A percentile compares a stretch with the other conserved stretches of the same genome.
Conservation (phyloP, 2,113 vertebrate species). For the Dicentrarchus labrax region DNA sequence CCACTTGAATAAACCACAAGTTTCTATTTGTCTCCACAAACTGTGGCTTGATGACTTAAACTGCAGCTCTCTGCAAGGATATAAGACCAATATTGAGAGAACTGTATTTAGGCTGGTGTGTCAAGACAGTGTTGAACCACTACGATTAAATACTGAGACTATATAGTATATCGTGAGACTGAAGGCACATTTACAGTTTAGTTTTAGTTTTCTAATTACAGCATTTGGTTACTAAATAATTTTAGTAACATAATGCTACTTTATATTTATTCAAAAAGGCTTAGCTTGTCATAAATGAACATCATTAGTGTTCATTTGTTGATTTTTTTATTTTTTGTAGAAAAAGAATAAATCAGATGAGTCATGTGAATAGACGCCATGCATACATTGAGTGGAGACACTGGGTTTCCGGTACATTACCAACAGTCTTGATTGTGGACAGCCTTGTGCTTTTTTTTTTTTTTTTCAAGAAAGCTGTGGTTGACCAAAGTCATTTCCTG, state of each 20-base stretch:
- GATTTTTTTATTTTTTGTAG: constrained; percentile 22
- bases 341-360: constrained; percentile 10
- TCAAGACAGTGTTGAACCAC: constrained; percentile 56
- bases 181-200: constrained; percentile 28
- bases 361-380: constrained; percentile 37
- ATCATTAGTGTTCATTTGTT: constrained; percentile 23
- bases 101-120: constrained; percentile 71
- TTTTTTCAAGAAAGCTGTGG: constrained; percentile 71
- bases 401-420: constrained; percentile 68
- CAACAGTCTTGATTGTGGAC: constrained; percentile 62
- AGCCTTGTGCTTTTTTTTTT: constrained; percentile 33
- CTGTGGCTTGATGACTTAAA: constrained; percentile 67
- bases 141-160: constrained; percentile 46
- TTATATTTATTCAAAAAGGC: constrained; percentile 33
- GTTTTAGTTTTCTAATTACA: constrained; percentile 49
- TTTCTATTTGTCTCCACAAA: constrained; percentile 78
- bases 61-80: constrained; percentile 68
- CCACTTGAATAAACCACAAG: constrained; percentile 73
- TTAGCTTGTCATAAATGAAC: constrained; percentile 19
- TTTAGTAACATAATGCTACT: constrained; percentile 22
- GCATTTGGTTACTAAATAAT: constrained; percentile 36
- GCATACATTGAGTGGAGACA: constrained; percentile 66
- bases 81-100: constrained; percentile 79
- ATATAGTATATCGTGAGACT: background rate
- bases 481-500: constrained; percentile 82